phyloP scores from a whole-genome alignment of 1,140 invertebrate genomes.

The Tetragnatha versicolor region DNA sequence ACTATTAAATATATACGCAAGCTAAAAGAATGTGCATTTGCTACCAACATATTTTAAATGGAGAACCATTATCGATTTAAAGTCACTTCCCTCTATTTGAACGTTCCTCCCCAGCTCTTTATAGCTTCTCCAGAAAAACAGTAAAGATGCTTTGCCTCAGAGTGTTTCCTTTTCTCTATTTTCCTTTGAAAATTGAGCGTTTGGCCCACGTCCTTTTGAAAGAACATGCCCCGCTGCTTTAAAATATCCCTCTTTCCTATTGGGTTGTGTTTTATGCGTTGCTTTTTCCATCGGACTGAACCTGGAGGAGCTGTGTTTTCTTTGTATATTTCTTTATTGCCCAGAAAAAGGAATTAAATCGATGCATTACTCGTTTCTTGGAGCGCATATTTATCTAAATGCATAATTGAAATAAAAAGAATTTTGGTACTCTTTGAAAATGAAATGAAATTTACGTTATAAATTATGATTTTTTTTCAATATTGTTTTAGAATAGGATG shows the following conservation, averaged over 20 bases:
- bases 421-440: no score
- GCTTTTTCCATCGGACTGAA: neutral
- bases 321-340: neutral
- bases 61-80: no score
- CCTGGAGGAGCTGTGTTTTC: neutral
- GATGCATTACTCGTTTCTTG: neutral
- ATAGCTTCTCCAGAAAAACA: neutral
- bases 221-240: constrained; percentile 9
- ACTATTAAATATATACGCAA: no score
- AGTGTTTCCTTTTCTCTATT: neutral
- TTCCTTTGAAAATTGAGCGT: neutral
- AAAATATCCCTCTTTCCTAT: constrained; percentile 6
- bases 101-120: neutral
- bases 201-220: constrained; percentile 7
- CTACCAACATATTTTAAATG: no score
- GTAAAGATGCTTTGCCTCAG: constrained; percentile 7
- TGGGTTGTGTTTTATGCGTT: neutral
- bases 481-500: no score
- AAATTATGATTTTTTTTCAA: no score
- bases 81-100: neutral
- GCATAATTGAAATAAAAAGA: no score
- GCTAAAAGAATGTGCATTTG: no score
- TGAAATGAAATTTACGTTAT: no score
- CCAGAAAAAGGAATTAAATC: neutral
- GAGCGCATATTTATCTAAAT: neutral